Conservation (phyloP, 1,140 invertebrate species). For the Cyclargus thomasi region DNA sequence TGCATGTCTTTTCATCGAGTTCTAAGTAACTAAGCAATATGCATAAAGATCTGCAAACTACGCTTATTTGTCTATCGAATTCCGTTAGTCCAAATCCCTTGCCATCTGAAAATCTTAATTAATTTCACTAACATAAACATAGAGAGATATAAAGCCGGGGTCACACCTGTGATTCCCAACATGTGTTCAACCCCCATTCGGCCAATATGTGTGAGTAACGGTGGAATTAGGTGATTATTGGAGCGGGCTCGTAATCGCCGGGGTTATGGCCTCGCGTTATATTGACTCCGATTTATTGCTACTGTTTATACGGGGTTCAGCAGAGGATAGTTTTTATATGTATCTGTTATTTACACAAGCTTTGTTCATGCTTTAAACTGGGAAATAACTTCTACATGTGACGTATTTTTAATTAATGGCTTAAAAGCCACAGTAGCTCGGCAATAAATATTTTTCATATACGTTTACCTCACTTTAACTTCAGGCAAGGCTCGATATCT, state of each 20-base stretch:
- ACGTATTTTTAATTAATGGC: too few species aligned
- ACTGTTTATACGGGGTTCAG: not conserved
- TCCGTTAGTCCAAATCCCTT: not conserved
- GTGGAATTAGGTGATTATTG: slow-evolving; percentile 26
- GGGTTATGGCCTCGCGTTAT: slow-evolving; percentile 22
- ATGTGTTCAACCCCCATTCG: slow-evolving; percentile 33
- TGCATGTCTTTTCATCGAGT: too few species aligned
- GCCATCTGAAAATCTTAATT: not conserved
- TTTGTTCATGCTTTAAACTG: too few species aligned
- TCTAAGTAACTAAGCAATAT: too few species aligned
- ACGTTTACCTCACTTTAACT: too few species aligned
- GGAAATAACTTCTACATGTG: too few species aligned
- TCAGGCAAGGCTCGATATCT: too few species aligned
- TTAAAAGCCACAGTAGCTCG: too few species aligned
- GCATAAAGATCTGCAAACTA: not conserved
- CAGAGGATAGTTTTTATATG: slow-evolving; percentile 5
- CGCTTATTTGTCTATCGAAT: not conserved
- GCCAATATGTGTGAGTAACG: slow-evolving; percentile 36
- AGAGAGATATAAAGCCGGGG: slow-evolving; percentile 17
- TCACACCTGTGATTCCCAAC: slow-evolving; percentile 21
- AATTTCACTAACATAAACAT: not conserved
- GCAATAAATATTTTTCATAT: too few species aligned
- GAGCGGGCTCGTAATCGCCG: not conserved
- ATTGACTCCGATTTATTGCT: slow-evolving; percentile 32
- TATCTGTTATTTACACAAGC: not conserved